phyloP scores from a whole-genome alignment of 2,888 invertebrate genomes.

The Acleris holmiana region DNA sequence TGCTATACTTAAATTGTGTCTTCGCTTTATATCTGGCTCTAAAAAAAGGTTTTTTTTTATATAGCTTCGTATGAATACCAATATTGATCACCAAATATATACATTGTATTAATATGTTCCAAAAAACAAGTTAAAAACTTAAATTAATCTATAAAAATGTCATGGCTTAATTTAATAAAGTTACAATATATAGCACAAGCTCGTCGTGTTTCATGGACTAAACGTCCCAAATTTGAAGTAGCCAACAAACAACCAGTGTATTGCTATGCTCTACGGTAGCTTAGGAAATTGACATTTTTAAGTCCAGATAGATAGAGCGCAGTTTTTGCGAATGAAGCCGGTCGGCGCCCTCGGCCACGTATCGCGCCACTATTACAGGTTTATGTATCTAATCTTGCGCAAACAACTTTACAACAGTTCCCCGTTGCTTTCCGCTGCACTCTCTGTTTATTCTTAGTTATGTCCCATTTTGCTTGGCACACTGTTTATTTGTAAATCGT shows the following conservation, averaged over 20 bases:
- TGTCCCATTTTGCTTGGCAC: conserved; percentile 57
- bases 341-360: conserved; percentile 46
- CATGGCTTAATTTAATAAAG: no score
- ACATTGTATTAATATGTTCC: no score
- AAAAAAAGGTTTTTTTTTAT: conserved; percentile 6
- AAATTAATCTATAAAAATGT: no score
- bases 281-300: conserved; percentile 33
- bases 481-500: conserved; percentile 58
- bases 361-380: conserved; percentile 56
- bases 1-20: conserved; percentile 21
- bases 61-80: no score
- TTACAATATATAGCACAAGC: conserved; percentile 20
- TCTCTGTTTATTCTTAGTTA: conserved; percentile 68
- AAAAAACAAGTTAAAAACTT: no score
- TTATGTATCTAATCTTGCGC: conserved; percentile 68
- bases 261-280: conserved; percentile 27
- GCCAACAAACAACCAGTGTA: conserved; percentile 20
- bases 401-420: conserved; percentile 56
- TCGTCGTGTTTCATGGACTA: conserved; percentile 4
- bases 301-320: conserved; percentile 50
- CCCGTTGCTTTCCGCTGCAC: conserved; percentile 53
- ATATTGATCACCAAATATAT: no score
- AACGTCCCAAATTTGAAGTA: conserved; percentile 14
- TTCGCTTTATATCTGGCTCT: not conserved
- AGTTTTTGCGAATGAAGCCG: conserved; percentile 39